These are phyloP conservation scores for Ataeniobius toweri DNA, from an alignment of 2,797 vertebrate species.

Conservation along the genomic window DNA sequence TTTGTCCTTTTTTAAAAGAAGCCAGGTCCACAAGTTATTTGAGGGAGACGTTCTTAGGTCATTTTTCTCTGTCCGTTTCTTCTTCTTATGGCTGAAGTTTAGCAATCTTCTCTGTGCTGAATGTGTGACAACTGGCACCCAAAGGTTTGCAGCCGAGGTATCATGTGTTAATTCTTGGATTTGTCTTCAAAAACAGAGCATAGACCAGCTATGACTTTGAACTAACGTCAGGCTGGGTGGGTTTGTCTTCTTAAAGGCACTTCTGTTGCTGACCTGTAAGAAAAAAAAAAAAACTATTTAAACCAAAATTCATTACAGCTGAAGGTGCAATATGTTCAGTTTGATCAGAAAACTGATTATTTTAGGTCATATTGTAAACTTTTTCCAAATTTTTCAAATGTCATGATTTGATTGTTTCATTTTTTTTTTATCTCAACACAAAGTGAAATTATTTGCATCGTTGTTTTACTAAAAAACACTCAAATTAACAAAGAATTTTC, in stretches of 20 bases:
- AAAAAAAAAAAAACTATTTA: conserved; percentile 40
- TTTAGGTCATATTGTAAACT: background rate
- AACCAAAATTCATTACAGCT: background rate
- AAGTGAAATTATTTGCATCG: background rate
- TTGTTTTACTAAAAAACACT: background rate
- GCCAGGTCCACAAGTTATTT: conserved; percentile 55
- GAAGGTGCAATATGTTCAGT: background rate
- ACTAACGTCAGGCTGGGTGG: conserved; percentile 62
- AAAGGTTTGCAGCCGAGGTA: conserved; percentile 78
- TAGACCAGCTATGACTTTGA: conserved; percentile 47
- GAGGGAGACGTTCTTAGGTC: conserved; percentile 67
- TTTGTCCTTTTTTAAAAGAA: conserved; percentile 47
- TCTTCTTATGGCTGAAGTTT: conserved; percentile 47
- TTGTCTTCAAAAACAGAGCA: conserved; percentile 64
- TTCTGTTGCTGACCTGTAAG: conserved; percentile 75
- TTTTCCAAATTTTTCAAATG: background rate
- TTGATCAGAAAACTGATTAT: background rate
- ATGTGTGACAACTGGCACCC: conserved; percentile 72
- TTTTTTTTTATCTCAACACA: background rate
- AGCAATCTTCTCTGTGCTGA: conserved; percentile 52
- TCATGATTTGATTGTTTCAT: background rate
- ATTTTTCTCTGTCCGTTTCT: conserved; percentile 48
- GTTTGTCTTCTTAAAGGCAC: conserved; percentile 78
- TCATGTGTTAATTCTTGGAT: conserved; percentile 66
- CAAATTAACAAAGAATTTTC: background rate